Percentiles rank a stretch among this genome's conserved stretches.
Evolutionary conservation across 2,888 invertebrate species (phyloP).

Genomic region (Notodonta dromedarius): DNA sequence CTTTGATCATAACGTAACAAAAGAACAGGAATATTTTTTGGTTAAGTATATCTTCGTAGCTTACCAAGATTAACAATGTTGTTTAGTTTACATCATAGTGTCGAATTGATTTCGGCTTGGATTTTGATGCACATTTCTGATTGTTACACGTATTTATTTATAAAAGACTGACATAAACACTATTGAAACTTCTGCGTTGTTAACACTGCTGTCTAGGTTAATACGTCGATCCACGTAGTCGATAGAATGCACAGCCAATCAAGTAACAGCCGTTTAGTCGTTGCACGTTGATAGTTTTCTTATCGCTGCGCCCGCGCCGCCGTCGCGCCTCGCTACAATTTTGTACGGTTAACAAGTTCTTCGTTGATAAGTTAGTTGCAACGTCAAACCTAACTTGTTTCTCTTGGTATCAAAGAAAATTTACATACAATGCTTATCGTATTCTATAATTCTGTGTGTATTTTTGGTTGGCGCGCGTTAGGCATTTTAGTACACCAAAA

Average conservation of each 20-base stretch:
- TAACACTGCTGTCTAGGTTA: not conserved
- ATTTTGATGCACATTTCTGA: no score
- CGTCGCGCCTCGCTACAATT: slow-evolving; percentile 54
- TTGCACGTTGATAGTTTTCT: slow-evolving; percentile 49
- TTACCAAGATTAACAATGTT: no score
- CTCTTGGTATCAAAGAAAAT: slow-evolving; percentile 36
- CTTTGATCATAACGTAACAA: no score
- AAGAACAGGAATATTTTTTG: no score
- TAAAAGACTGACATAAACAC: no score
- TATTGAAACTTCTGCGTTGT: not conserved
- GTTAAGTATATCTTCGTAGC: no score
- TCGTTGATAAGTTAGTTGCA: slow-evolving; percentile 29
- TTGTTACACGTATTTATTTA: no score
- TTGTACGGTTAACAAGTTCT: slow-evolving; percentile 47
- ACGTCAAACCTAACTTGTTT: slow-evolving; percentile 9
- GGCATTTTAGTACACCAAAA: not conserved
- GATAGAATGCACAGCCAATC: slow-evolving; percentile 25
- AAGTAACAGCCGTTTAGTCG: slow-evolving; percentile 29
- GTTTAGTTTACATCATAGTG: no score
- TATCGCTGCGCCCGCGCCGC: slow-evolving; percentile 44
- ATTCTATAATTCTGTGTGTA: slow-evolving; percentile 10
- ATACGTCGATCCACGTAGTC: not conserved
- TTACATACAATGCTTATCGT: slow-evolving; percentile 45
- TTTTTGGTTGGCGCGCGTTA: slow-evolving; percentile 12
- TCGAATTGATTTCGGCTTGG: no score